phyloP scores from a whole-genome alignment of 2,888 invertebrate genomes.

The Tryphoninae sp. region DNA sequence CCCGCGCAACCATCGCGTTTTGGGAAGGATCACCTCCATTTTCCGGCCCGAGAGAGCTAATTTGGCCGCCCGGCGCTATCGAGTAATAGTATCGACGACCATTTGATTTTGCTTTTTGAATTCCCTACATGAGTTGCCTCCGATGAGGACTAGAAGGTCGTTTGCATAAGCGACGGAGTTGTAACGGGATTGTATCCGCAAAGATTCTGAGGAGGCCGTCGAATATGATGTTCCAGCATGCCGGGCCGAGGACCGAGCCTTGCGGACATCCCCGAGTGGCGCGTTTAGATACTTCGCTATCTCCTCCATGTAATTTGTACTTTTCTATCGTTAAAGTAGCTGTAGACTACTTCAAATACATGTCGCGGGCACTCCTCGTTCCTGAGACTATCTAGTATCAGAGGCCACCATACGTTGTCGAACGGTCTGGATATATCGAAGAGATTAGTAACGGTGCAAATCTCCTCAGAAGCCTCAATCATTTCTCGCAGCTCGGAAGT shows the following conservation, averaged over 20 bases:
- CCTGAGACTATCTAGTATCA: too few species aligned
- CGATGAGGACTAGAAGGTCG: constrained; percentile 27
- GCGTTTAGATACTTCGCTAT: constrained; percentile 1
- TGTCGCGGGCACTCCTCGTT: not conserved
- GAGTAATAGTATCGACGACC: not conserved
- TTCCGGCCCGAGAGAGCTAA: too few species aligned
- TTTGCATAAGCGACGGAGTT: constrained; percentile 62
- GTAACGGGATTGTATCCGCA: not conserved
- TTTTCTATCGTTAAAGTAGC: constrained; percentile 31
- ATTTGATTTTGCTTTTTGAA: too few species aligned
- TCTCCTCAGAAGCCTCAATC: constrained; percentile 10
- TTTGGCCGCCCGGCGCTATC: too few species aligned
- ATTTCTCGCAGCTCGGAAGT: constrained; percentile 30
- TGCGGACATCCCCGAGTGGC: constrained; percentile 56
- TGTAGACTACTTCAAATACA: constrained; percentile 27
- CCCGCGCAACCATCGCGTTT: too few species aligned
- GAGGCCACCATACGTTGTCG: constrained; percentile 50
- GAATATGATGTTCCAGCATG: constrained; percentile 64
- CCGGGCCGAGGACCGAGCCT: constrained; percentile 63
- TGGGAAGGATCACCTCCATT: too few species aligned
- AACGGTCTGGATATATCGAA: constrained; percentile 66
- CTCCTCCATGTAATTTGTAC: not conserved
- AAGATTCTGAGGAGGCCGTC: constrained; percentile 55
- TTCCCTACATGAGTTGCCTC: too few species aligned
- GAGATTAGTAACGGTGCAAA: constrained; percentile 38